These are phyloP conservation scores for Columba livia DNA, from an alignment of 2,113 vertebrate genomes.

Conservation along the genomic window DNA sequence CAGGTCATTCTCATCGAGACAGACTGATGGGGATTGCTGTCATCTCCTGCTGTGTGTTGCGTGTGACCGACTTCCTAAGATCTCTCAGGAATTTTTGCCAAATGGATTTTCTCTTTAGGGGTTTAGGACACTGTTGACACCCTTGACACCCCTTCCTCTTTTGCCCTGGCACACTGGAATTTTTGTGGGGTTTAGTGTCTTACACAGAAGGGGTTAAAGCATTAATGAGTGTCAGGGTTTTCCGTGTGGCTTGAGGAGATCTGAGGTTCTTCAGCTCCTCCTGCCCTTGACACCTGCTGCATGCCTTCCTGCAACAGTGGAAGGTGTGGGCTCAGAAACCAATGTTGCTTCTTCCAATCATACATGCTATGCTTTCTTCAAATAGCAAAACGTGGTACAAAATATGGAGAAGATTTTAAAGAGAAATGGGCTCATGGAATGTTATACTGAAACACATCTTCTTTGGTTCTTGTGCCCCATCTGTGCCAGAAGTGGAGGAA, in stretches of 20 bases:
- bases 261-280: background rate
- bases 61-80: background rate
- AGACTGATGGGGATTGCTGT: background rate
- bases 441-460: background rate
- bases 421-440: background rate
- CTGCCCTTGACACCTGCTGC: background rate
- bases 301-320: background rate
- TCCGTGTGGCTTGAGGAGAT: background rate
- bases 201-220: background rate
- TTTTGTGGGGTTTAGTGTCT: background rate
- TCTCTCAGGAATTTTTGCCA: background rate
- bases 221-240: background rate
- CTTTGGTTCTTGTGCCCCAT: background rate
- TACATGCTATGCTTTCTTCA: background rate
- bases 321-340: background rate
- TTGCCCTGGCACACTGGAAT: background rate
- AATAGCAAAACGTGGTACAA: background rate
- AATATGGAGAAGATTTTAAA: background rate
- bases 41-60: background rate
- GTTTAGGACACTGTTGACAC: background rate
- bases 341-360: background rate
- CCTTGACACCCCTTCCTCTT: background rate
- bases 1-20: background rate
- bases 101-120: background rate
- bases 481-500: background rate